Conservation (phyloP, 2,888 invertebrate genomes). For the Heliconius hortense region DNA sequence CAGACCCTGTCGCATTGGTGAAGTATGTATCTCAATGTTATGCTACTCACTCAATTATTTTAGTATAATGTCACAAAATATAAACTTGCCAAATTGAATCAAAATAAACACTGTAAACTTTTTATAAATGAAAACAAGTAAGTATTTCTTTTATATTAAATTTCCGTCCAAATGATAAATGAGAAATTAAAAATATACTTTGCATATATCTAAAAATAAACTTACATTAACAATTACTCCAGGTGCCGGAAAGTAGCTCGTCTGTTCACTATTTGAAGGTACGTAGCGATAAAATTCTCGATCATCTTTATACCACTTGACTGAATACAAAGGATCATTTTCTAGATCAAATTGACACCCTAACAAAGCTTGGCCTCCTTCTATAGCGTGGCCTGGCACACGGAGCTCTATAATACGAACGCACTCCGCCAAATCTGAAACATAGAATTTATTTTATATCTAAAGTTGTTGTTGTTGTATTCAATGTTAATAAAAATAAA, state of each 20-base stretch:
- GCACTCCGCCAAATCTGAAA: constrained; percentile 58
- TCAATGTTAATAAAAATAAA: no score
- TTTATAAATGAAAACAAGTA: no score
- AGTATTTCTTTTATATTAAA: no score
- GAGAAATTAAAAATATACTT: no score
- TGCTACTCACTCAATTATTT: not conserved
- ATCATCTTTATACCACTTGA: constrained; percentile 94
- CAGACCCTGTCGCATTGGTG: no score
- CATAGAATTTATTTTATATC: not conserved
- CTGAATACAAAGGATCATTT: constrained; percentile 90
- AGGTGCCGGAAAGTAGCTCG: constrained; percentile 86
- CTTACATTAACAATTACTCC: constrained; percentile 93
- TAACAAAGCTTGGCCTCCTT: constrained; percentile 87
- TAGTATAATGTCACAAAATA: no score
- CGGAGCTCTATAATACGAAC: constrained; percentile 88
- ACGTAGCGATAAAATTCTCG: constrained; percentile 92
- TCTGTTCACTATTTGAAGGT: constrained; percentile 87
- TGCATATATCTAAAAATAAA: constrained; percentile 45
- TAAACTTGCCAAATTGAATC: not conserved
- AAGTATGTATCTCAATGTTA: not conserved
- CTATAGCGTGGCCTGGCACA: constrained; percentile 90
- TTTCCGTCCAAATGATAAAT: no score
- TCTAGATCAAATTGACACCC: constrained; percentile 91
- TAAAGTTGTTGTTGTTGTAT: no score
- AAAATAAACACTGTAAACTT: not conserved